Conservation (phyloP, 92 coral and sea anemone species). For the Meandrina meandrites region DNA sequence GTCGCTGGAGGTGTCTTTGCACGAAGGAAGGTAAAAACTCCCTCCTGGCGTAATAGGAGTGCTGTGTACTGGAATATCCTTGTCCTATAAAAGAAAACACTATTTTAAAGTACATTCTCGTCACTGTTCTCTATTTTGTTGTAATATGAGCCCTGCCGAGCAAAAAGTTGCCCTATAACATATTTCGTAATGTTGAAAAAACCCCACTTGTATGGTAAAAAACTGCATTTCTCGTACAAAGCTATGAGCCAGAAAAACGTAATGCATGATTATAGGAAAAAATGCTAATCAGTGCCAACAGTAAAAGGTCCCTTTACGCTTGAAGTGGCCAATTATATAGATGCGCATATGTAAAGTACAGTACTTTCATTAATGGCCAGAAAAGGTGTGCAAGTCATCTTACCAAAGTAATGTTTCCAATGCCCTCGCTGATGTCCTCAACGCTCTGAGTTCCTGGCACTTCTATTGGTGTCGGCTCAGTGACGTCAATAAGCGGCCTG, state of each 20-base stretch:
- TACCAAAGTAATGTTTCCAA: constrained; percentile 36
- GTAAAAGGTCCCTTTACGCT: not conserved
- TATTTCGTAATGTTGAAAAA: no score
- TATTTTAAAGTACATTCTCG: constrained; percentile 23
- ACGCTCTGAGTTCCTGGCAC: no score
- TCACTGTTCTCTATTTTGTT: no score
- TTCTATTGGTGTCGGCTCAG: no score
- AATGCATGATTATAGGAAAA: no score
- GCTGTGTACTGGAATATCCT: constrained; percentile 28
- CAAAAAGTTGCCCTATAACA: not conserved
- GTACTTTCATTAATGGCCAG: no score
- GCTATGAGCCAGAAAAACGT: no score
- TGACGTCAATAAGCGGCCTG: no score
- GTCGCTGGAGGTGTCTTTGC: constrained; percentile 44
- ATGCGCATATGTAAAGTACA: not conserved
- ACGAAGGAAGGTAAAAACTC: constrained; percentile 33
- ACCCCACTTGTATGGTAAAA: not conserved
- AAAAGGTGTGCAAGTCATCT: constrained; percentile 6
- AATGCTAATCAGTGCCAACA: no score
- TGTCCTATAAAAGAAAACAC: constrained; percentile 33
- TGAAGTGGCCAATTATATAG: not conserved
- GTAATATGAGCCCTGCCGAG: not conserved
- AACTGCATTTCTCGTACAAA: not conserved
- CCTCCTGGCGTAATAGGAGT: constrained; percentile 52
- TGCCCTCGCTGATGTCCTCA: constrained; percentile 3